Conservation (phyloP, 2,888 invertebrate genomes). For the Lasioglossum zephyrum region DNA sequence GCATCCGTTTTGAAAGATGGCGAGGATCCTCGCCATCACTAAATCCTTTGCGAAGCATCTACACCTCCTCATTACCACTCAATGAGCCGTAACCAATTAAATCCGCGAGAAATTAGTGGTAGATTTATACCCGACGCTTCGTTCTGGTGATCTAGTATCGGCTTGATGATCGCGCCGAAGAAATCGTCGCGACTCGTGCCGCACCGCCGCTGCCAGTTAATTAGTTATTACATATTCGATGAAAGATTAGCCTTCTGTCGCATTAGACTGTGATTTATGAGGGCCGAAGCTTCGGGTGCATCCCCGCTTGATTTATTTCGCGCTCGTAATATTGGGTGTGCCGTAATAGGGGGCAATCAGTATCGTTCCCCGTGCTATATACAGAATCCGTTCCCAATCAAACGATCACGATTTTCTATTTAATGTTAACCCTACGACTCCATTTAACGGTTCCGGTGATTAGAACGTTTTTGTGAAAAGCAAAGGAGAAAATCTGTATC, state of each 20-base stretch:
- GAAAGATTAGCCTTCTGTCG: not conserved
- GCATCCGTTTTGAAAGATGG: constrained; percentile 8
- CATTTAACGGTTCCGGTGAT: too few species aligned
- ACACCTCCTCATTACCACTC: constrained; percentile 32
- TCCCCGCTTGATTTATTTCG: not conserved
- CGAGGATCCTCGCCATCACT: not conserved
- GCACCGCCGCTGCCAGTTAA: not conserved
- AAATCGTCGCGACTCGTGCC: not conserved
- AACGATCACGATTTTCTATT: not conserved
- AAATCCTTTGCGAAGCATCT: constrained; percentile 12
- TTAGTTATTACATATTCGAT: constrained; percentile 19
- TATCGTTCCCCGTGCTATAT: not conserved
- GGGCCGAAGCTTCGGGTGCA: not conserved
- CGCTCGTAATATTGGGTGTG: not conserved
- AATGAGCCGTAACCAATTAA: constrained; percentile 52
- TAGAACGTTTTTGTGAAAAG: too few species aligned
- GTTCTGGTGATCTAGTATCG: constrained; percentile 12
- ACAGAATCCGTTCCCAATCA: not conserved
- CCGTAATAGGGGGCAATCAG: not conserved
- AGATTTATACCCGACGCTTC: constrained; percentile 30
- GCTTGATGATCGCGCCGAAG: constrained; percentile 16
- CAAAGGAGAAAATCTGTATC: too few species aligned
- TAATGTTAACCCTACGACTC: not conserved
- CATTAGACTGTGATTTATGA: not conserved
- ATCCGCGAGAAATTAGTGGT: constrained; percentile 39